Base-by-base conservation (phyloP, 2,888 invertebrate species). In the Athalia rosae region DNA sequence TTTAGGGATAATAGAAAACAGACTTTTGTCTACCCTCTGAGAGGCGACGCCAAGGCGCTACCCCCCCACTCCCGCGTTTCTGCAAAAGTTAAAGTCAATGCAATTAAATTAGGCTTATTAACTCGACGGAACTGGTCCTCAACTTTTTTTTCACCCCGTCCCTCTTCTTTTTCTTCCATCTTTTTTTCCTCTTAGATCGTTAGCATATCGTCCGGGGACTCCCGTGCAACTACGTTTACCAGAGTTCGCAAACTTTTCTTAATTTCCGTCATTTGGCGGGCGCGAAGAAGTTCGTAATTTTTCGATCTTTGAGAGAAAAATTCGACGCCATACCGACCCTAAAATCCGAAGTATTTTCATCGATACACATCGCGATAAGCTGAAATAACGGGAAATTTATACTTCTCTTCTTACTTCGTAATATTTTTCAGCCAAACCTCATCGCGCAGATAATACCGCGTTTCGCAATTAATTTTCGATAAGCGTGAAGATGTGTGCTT, bases 1-100 rank as follows among this genome's bases (percentile, higher is more conserved):
- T 77, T 77, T 77, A 62, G 45, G 47, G 77, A 63, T 62, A 71
- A 77, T 63, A 73, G 73, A 77, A 77, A 63, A 59, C 77, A 62
- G 77, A 77, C 50, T 61, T 61, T 61, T 50, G 48, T 74, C 61
- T 13, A 74, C 62, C 59, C 50, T 73, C 53, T 43, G n/a, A 43
- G 41, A 69, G 48, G 48, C 58, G 43, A 11, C 13, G 62, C 62
- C 4, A 8, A 9, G 62, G 1, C 28, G 28, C 28, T 28, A n/a
- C n/a, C n/a, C n/a, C n/a, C 28, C 28, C 69, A n/a, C 28, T 53
- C 7, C 62, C 11, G 28, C 45, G 58, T 73, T 13, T 43, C 61
- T 8, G 48, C 9, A 15, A 48, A 71, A 59, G 69, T 61, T 62
- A 43, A 50, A 73, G 50, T 62, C 62, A 67, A 77, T 62, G 71